Conservation (phyloP, 2,888 invertebrate genomes). For the Lacanobia wlatinum region DNA sequence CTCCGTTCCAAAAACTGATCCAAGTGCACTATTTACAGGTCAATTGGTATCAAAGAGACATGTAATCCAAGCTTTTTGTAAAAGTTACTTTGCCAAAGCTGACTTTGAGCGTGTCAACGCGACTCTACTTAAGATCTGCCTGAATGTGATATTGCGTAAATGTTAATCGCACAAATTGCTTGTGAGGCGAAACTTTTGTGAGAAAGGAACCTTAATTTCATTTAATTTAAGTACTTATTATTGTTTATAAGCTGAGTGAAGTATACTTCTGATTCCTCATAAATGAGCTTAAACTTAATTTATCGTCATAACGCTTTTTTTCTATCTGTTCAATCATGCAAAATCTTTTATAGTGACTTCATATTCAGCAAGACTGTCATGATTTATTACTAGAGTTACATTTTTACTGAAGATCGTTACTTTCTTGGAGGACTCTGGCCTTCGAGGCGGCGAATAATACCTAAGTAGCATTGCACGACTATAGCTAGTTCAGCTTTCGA, state of each 20-base stretch:
- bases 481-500: neutral
- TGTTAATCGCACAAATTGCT: constrained; percentile 11
- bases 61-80: too few species aligned
- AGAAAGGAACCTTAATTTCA: neutral
- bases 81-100: too few species aligned
- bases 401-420: neutral
- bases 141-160: constrained; percentile 2
- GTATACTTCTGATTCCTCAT: neutral
- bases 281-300: constrained; percentile 2
- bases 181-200: neutral
- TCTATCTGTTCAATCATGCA: neutral
- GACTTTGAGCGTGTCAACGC: too few species aligned
- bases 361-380: constrained; percentile 40
- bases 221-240: constrained; percentile 1
- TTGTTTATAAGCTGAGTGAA: too few species aligned
- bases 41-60: too few species aligned
- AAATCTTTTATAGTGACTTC: constrained; percentile 6
- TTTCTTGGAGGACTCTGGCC: constrained; percentile 5
- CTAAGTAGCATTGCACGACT: constrained; percentile 9
- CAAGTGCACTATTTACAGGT: too few species aligned
- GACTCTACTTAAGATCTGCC: constrained; percentile 27
- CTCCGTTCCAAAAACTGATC: too few species aligned
- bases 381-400: neutral
- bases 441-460: neutral
- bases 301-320: neutral